These are phyloP conservation scores for Pagetopsis macropterus DNA, from an alignment of 2,797 vertebrate species.

Conservation along the genomic window DNA sequence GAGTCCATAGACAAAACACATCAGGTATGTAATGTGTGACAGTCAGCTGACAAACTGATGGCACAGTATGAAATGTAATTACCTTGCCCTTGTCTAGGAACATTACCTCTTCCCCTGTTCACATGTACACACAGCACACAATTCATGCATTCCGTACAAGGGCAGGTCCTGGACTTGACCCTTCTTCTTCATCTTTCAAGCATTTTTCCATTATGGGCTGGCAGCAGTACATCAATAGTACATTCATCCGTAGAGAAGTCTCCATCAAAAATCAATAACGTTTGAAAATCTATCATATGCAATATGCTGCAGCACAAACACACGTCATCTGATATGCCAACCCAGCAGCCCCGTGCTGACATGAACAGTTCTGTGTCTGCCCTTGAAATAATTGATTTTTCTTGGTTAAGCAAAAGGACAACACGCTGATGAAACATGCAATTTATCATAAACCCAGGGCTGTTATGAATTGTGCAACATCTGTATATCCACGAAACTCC, in stretches of 20 bases:
- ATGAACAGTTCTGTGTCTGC: conserved; percentile 33
- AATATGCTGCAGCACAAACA: conserved; percentile 31
- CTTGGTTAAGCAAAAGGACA: conserved; percentile 30
- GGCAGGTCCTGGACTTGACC: conserved; percentile 47
- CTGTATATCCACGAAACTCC: conserved; percentile 2
- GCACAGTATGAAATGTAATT: conserved; percentile 22
- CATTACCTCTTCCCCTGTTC: conserved; percentile 9
- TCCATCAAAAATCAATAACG: conserved; percentile 61
- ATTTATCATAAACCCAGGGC: conserved; percentile 5
- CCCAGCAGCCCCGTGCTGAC: conserved; percentile 33
- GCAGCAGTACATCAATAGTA: conserved; percentile 45
- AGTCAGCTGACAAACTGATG: conserved; percentile 10
- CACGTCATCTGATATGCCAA: conserved; percentile 35
- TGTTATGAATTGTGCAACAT: conserved; percentile 27
- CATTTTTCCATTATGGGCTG: conserved; percentile 27
- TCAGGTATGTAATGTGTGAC: background rate
- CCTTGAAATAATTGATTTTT: conserved; percentile 61
- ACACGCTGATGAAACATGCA: conserved; percentile 26
- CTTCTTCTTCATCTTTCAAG: conserved; percentile 31
- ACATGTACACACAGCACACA: background rate
- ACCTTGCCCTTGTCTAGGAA: conserved; percentile 13
- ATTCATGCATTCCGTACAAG: conserved; percentile 13
- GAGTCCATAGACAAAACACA: background rate
- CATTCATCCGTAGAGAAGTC: conserved; percentile 35
- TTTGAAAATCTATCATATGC: conserved; percentile 63